These are phyloP conservation scores for Eupeodes luniger DNA, from an alignment of 2,888 invertebrate species.

Conservation along the genomic window DNA sequence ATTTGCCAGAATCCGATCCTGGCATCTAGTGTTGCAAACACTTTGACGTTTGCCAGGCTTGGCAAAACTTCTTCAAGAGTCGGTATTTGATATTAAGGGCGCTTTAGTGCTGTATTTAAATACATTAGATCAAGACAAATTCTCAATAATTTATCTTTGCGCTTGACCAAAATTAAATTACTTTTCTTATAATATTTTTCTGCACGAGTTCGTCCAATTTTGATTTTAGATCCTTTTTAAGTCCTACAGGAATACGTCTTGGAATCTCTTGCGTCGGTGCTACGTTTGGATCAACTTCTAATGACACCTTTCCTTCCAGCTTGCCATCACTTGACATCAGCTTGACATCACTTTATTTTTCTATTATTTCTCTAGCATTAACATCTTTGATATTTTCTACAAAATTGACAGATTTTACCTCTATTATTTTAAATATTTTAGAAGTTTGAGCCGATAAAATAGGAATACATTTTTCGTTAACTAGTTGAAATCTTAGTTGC, in stretches of 20 bases:
- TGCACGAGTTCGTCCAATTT: background rate
- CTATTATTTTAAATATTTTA: slow-evolving; percentile 36
- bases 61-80: background rate
- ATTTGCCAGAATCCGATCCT: slow-evolving; percentile 69
- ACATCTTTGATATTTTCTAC: slow-evolving; percentile 19
- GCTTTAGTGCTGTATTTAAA: background rate
- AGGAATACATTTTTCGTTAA: slow-evolving; percentile 8
- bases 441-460: slow-evolving; percentile 12
- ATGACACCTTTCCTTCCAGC: background rate
- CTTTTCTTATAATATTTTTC: slow-evolving; percentile 5
- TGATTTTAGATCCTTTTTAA: background rate
- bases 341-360: background rate
- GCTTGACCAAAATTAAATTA: background rate
- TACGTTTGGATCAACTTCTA: background rate
- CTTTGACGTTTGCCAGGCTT: background rate
- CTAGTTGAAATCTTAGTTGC: slow-evolving; percentile 23
- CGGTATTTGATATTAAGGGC: background rate
- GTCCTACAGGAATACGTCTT: background rate
- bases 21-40: background rate
- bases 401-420: slow-evolving; percentile 13
- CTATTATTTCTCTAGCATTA: background rate
- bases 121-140: slow-evolving; percentile 1
- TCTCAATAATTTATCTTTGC: slow-evolving; percentile 1
- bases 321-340: background rate
- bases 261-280: background rate